Evolutionary conservation across 2,797 vertebrate species (phyloP).

Genomic region (Vireo griseus): DNA sequence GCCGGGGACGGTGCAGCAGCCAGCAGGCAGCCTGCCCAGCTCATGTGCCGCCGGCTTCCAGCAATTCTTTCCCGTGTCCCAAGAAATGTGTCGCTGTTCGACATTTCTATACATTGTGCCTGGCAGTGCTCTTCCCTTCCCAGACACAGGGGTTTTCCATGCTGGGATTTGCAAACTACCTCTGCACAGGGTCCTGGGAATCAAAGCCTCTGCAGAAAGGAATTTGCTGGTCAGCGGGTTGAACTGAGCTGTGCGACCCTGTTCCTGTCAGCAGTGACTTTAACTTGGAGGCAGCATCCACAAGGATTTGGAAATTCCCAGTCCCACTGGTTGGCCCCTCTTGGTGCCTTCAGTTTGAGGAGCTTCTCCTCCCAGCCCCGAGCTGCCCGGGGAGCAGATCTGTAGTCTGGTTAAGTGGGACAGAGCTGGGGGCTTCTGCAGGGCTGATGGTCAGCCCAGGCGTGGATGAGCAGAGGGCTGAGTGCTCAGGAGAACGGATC

Average conservation of each 20-base stretch:
- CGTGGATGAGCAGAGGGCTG: neutral
- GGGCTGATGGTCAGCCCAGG: neutral
- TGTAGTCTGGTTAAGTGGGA: neutral
- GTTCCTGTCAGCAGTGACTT: constrained; percentile 19
- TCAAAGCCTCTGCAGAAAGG: neutral
- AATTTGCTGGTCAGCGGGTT: constrained; percentile 23
- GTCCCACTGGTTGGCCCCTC: neutral
- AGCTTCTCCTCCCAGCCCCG: neutral
- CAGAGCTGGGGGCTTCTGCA: neutral
- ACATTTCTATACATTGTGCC: neutral
- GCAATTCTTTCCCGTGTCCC: neutral
- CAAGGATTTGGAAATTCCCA: constrained; percentile 54
- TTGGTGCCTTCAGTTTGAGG: neutral
- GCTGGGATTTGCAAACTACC: neutral
- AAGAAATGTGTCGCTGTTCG: neutral
- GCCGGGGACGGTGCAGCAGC: fast-evolving
- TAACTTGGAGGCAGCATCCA: neutral
- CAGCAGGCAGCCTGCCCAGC: neutral
- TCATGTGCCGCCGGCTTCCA: neutral
- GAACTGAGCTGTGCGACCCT: neutral
- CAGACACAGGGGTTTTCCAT: constrained; percentile 1
- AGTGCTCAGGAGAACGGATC: neutral
- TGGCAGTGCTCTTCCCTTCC: constrained; percentile 6
- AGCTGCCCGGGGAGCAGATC: neutral
- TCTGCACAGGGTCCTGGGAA: neutral